Evolutionary conservation across 2,888 invertebrate species (phyloP).

Genomic region (Physocephala rufipes): DNA sequence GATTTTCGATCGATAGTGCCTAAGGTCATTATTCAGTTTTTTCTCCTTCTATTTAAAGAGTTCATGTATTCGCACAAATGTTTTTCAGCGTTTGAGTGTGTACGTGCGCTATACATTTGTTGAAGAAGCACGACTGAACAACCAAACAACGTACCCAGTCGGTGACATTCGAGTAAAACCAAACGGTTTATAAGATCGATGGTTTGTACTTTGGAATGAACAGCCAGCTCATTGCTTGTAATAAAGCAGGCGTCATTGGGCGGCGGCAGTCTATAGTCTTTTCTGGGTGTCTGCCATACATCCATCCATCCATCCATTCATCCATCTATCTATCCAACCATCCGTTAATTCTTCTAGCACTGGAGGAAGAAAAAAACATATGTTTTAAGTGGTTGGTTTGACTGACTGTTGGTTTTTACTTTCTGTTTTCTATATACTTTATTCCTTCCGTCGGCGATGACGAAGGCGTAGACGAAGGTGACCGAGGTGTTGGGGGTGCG

Average conservation of each 20-base stretch:
- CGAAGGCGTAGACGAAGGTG: no score
- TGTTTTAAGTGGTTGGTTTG: conserved; percentile 19
- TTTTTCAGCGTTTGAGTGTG: no score
- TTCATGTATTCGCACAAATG: no score
- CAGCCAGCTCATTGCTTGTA: background rate
- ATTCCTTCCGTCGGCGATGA: background rate
- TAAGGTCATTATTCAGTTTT: no score
- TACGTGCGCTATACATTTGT: no score
- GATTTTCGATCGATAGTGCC: no score
- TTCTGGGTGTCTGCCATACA: background rate
- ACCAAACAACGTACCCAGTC: background rate
- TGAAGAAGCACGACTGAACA: no score
- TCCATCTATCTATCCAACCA: background rate
- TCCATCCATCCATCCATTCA: background rate
- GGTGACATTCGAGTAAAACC: background rate
- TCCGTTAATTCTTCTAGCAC: no score
- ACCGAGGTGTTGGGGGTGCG: no score
- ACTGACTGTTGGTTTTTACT: background rate
- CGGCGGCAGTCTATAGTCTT: background rate
- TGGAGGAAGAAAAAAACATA: no score
- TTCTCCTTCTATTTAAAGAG: no score
- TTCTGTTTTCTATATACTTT: background rate
- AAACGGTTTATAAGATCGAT: background rate
- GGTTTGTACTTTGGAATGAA: conserved; percentile 6
- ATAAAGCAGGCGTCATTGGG: background rate